Evolutionary conservation across 2,888 invertebrate genomes (phyloP), one percentile per base, ranked within the genome.

Genomic region (Altica lythri): DNA sequence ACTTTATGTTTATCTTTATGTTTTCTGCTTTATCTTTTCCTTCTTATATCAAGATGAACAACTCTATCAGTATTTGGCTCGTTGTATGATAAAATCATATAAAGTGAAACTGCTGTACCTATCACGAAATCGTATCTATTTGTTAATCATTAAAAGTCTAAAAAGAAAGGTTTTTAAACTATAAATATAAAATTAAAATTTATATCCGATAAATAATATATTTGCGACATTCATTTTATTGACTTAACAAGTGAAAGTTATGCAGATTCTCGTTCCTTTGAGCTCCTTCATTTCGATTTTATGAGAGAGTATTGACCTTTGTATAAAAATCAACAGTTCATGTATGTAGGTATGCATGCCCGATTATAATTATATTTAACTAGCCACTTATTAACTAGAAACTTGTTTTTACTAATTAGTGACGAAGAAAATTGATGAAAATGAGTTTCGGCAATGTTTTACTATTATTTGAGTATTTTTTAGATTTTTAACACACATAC

Each of bases 221-320:
- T 40, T 40, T 22, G 40, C 22, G 40, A 40, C 40, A 40, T 40
- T 13, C 35, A 40, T 40, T 40, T 25, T n/a, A n/a, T n/a, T n/a
- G n/a, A n/a, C n/a, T n/a, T n/a, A n/a, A 13, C 40, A 3, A 40
- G 40, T 40, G 40, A 40, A 40, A 40, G 40, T 40, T 35, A 40
- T 22, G 40, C 40, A 40, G 22, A 40, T 12, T 40, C n/a, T 29
- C 13, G 10, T 18, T 45, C 14, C 34, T 45, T 43, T 44, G 34
- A 34, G 27, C 25, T 43, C 19, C n/a, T 22, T 27, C 14, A 19
- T 44, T 40, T 51, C 37, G 27, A 19, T 51, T 29, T 51, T 51
- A 45, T 10, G 13, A 18, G 38, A 51, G 52, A 8, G 37, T 46
- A 45, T 40, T 44, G 52, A 52, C 37, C 52, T 52, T 45, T 52